These are phyloP conservation scores for Hesperophylax magnus DNA, from an alignment of 1,140 invertebrate species.

Conservation along the genomic window DNA sequence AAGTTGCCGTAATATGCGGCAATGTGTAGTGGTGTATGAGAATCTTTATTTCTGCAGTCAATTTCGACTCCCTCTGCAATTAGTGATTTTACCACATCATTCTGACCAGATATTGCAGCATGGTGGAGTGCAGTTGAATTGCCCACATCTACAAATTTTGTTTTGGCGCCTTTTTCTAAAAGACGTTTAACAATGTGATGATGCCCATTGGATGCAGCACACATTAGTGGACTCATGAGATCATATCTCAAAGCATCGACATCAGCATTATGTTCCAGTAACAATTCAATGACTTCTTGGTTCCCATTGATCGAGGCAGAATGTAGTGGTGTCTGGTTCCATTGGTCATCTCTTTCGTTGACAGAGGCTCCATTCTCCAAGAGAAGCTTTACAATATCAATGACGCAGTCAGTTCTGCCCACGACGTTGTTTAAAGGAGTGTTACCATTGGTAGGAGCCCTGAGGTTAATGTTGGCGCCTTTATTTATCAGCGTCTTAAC, in stretches of 20 bases:
- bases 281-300: not conserved
- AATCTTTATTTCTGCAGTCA: not conserved
- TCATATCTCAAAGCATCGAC: not conserved
- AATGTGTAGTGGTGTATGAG: not conserved
- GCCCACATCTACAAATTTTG: not conserved
- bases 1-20: not conserved
- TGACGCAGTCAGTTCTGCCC: not conserved
- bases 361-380: not conserved
- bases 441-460: not conserved
- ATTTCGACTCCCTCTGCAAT: not conserved
- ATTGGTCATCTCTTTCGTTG: not conserved
- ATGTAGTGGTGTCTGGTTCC: not conserved
- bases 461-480: not conserved
- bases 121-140: not conserved
- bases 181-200: not conserved
- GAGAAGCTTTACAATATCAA: slow-evolving; percentile 1
- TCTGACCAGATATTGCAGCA: not conserved
- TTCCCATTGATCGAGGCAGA: not conserved
- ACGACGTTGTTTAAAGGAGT: not conserved
- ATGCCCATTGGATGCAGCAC: not conserved
- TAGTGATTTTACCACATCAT: not conserved
- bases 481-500: not conserved
- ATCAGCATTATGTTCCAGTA: not conserved
- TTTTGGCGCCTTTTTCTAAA: not conserved
- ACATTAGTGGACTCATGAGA: not conserved